Evolutionary conservation across 2,797 vertebrate species (phyloP).

Genomic region (Sternarchorhynchus goeldii): DNA sequence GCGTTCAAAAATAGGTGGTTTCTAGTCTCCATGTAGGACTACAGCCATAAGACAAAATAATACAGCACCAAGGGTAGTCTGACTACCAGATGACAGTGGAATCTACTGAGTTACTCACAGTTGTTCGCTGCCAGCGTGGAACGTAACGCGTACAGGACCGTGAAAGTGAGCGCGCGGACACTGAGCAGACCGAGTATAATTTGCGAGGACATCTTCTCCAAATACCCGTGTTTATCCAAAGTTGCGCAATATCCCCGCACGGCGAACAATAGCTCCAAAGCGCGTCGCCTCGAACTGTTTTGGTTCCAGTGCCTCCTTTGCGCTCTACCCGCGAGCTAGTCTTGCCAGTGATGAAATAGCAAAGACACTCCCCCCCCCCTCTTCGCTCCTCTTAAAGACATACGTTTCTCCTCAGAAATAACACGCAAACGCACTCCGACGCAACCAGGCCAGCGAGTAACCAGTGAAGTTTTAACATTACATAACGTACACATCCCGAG

Average conservation of each 20-base stretch:
- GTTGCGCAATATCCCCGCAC: constrained; percentile 48
- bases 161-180: constrained; percentile 32
- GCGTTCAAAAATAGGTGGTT: no score
- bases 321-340: constrained; percentile 41
- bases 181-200: constrained; percentile 37
- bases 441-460: no score
- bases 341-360: constrained; percentile 42
- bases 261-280: constrained; percentile 50
- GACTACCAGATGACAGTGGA: no score
- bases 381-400: constrained; percentile 51
- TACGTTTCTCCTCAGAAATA: constrained; percentile 30
- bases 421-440: neutral
- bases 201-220: constrained; percentile 16
- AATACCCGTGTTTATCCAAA: constrained; percentile 44
- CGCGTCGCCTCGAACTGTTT: constrained; percentile 30
- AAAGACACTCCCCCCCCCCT: constrained; percentile 45
- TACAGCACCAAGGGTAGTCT: no score
- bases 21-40: no score
- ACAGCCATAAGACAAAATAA: no score
- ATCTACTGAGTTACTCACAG: constrained; percentile 41
- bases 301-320: constrained; percentile 42
- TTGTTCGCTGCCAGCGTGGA: constrained; percentile 44
- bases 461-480: no score
- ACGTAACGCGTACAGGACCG: constrained; percentile 39
- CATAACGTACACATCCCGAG: no score